Evolutionary conservation across 1,140 invertebrate genomes (phyloP).

Genomic region (Drosophila willistoni): DNA sequence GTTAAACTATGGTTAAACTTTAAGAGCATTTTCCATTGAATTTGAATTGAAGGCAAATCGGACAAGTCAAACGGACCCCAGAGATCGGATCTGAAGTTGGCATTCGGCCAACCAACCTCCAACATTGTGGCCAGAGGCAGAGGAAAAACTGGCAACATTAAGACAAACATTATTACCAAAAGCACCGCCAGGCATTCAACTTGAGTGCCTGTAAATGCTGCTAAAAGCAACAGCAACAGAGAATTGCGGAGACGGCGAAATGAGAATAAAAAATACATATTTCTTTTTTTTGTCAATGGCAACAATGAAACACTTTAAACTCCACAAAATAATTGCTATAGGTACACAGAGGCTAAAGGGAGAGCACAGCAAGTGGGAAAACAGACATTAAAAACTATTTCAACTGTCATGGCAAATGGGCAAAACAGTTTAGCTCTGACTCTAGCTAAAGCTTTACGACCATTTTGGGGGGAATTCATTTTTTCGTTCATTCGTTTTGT

Average conservation of each 20-base stretch:
- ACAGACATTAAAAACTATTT: slow-evolving; percentile 59
- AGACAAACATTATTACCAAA: slow-evolving; percentile 56
- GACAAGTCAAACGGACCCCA: slow-evolving; percentile 38
- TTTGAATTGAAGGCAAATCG: slow-evolving; percentile 20
- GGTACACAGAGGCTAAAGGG: not conserved
- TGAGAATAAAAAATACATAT: not conserved
- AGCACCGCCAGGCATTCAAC: slow-evolving; percentile 68
- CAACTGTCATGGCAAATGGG: slow-evolving; percentile 51
- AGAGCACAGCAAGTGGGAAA: no score
- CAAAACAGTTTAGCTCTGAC: slow-evolving; percentile 37
- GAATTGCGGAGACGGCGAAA: slow-evolving; percentile 3
- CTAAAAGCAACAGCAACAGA: slow-evolving; percentile 30
- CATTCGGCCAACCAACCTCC: slow-evolving; percentile 35
- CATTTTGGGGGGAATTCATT: slow-evolving; percentile 46
- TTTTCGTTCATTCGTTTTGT: no score
- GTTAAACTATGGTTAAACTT: slow-evolving; percentile 19
- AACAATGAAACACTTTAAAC: slow-evolving; percentile 64
- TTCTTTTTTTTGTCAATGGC: slow-evolving; percentile 16
- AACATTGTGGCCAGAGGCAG: not conserved
- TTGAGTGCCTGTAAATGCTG: slow-evolving; percentile 74
- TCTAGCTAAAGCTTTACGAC: slow-evolving; percentile 56
- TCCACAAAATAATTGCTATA: slow-evolving; percentile 60
- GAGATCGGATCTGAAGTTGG: slow-evolving; percentile 52
- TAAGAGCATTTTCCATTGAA: slow-evolving; percentile 22
- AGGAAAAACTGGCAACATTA: slow-evolving; percentile 54